phyloP scores from a whole-genome alignment of 2,113 vertebrate species.

The Orientallactaga bullata region DNA sequence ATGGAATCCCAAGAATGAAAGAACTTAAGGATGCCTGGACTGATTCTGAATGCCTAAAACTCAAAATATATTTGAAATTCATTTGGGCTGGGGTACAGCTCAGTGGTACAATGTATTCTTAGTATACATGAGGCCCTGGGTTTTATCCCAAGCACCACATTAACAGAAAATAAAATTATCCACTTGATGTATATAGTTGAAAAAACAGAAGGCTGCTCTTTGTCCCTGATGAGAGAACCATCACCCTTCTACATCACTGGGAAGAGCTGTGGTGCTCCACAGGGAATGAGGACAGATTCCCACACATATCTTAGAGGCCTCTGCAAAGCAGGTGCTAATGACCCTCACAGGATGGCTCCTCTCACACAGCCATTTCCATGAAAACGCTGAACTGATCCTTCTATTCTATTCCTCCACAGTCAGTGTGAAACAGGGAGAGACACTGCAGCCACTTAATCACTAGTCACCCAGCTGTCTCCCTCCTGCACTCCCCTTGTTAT shows the following conservation, averaged over 20 bases:
- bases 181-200: background rate
- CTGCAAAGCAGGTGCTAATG: constrained; percentile 43
- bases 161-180: background rate
- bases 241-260: background rate
- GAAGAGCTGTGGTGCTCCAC: background rate
- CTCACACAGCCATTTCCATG: constrained; percentile 27
- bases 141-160: background rate
- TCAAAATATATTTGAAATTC: constrained; percentile 16
- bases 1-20: background rate
- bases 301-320: background rate
- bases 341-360: background rate
- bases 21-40: background rate
- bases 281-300: constrained; percentile 32
- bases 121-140: background rate
- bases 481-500: constrained; percentile 51
- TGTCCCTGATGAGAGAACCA: background rate
- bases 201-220: constrained; percentile 26
- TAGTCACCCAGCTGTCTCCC: constrained; percentile 69
- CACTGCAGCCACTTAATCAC: constrained; percentile 63
- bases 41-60: background rate
- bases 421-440: constrained; percentile 48
- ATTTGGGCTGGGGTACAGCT: background rate
- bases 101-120: background rate
- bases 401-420: constrained; percentile 16
- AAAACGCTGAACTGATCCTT: constrained; percentile 19